Base-by-base conservation (phyloP, 2,797 vertebrate species). In the Chelmon rostratus region DNA sequence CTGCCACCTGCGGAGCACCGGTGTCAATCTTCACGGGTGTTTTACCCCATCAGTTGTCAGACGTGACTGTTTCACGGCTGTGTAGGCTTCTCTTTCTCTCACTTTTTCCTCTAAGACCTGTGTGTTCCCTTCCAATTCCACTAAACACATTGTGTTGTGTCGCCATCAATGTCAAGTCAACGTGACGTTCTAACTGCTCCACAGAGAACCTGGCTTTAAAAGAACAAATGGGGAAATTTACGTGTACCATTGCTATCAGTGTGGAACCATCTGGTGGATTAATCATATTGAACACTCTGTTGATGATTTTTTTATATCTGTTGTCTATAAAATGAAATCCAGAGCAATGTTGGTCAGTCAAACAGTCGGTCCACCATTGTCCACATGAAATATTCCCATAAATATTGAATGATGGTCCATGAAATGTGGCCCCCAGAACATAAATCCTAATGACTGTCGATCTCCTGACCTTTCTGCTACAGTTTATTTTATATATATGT, bases 1-100 rank as follows among this genome's bases (percentile, higher is more conserved):
- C 56, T 53, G 76, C 71, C 65, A 68, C 57, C 56, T 16, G 58
- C 3, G 42, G 83, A 76, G 68, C 79, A 21, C 63, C 1, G 61
- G 59, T 82, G 85, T 90, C 82, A 81, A 49, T 81, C 79, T 82
- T 68, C 54, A 73, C 2, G 8, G 21, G 58, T 76, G 71, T 72
- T 82, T 82, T 57, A 72, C 49, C 16, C 59, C 2, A 42, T 83
- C 72, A 52, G 46, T 35, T 57, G 56, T 63, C 62, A 8, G 19
- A 73, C n/a, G 44, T 68, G 63, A 80, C 59, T 46, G 1, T 70
- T 72, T 81, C n/a, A 82, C 31, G 37, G 18, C 62, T 66, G 15
- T 42, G 77, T 37, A 52, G 21, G 57, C 31, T 62, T 83, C 47
- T 52, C n/a, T 28, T 49, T 69, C 35, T 15, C 37, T 61, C 37